Conservation (phyloP, 2,888 invertebrate species). For the Leptinotarsa juncta region DNA sequence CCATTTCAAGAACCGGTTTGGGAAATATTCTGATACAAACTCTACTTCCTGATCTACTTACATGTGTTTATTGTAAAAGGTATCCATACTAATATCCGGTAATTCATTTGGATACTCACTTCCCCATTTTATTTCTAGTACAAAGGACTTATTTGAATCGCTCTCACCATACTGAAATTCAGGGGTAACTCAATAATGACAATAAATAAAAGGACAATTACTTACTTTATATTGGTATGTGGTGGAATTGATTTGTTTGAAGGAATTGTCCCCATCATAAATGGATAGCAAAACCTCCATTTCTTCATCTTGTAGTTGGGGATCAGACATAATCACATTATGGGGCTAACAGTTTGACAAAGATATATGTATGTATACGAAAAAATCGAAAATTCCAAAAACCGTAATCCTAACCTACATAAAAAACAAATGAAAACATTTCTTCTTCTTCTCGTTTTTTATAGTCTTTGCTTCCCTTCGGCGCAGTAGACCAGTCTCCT, state of each 20-base stretch:
- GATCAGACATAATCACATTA: constrained; percentile 67
- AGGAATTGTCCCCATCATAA: constrained; percentile 91
- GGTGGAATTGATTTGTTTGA: constrained; percentile 81
- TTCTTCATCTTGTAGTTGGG: constrained; percentile 86
- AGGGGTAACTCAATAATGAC: constrained; percentile 3
- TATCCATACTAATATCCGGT: constrained; percentile 86
- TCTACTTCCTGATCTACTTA: constrained; percentile 69
- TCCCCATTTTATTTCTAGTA: constrained; percentile 90
- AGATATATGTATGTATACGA: neutral
- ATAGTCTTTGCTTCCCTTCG: too few species aligned
- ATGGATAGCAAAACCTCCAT: constrained; percentile 91
- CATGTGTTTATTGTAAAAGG: constrained; percentile 94
- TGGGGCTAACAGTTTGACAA: neutral
- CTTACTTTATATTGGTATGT: constrained; percentile 92
- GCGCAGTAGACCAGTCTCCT: too few species aligned
- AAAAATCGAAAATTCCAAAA: neutral
- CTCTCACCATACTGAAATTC: constrained; percentile 80
- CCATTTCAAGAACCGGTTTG: too few species aligned
- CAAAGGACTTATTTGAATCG: constrained; percentile 81
- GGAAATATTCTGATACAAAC: neutral
- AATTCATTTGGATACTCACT: constrained; percentile 85
- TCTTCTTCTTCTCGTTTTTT: neutral
- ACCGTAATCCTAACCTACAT: neutral
- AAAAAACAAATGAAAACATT: neutral
- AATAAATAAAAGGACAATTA: neutral